Conservation (phyloP, 2,113 vertebrate species). For the Prunella fulvescens region DNA sequence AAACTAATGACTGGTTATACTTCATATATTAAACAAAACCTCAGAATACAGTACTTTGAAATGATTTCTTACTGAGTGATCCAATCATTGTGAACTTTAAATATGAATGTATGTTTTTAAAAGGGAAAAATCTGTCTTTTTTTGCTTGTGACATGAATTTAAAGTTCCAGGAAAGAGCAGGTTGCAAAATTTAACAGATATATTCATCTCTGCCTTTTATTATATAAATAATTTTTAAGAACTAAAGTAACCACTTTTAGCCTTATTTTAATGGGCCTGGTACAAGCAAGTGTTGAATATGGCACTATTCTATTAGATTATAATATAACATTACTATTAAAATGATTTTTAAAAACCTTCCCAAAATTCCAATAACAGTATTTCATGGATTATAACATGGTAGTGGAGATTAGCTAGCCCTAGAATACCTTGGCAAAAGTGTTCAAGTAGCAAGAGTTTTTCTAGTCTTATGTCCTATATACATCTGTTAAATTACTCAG, state of each 20-base stretch:
- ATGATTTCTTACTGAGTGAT: background rate
- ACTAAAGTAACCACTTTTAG: conserved; percentile 1
- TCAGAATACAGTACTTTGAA: background rate
- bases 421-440: conserved; percentile 76
- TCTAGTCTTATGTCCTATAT: conserved; percentile 85
- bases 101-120: background rate
- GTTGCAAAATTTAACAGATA: background rate
- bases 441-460: conserved; percentile 78
- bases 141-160: background rate
- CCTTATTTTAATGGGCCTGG: conserved; percentile 3
- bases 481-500: conserved; percentile 94
- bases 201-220: conserved; percentile 35
- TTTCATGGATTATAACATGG: conserved; percentile 38
- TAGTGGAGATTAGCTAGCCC: conserved; percentile 58
- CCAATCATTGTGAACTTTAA: background rate
- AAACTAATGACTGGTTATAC: background rate
- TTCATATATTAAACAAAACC: background rate
- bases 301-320: conserved; percentile 14
- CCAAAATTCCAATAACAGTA: conserved; percentile 61
- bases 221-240: background rate
- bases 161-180: background rate
- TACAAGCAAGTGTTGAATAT: background rate
- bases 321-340: conserved; percentile 54
- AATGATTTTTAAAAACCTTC: conserved; percentile 59
- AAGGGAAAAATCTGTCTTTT: background rate